These are phyloP conservation scores for Leptinotarsa rubiginosa DNA, from an alignment of 2,888 invertebrate genomes.

Conservation along the genomic window DNA sequence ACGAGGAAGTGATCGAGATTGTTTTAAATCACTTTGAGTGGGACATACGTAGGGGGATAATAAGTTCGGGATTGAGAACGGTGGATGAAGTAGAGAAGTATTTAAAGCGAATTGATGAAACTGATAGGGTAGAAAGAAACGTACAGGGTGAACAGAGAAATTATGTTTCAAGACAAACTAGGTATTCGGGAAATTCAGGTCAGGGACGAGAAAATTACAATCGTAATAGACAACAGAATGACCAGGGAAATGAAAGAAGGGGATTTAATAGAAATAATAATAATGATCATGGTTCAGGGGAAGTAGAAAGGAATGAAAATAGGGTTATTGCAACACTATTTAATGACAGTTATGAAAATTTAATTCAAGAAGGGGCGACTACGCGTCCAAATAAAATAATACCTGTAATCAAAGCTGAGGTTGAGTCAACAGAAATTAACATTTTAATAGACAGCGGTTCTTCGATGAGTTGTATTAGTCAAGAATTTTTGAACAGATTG, in stretches of 20 bases:
- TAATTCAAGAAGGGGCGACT: constrained; percentile 16
- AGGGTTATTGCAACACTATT: constrained; percentile 17
- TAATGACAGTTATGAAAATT: constrained; percentile 24
- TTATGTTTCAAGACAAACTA: background rate
- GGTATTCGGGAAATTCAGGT: background rate
- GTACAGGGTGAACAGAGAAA: background rate
- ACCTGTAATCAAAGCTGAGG: constrained; percentile 21
- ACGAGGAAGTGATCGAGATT: constrained; percentile 27
- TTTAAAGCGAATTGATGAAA: constrained; percentile 28
- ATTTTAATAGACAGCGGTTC: constrained; percentile 36
- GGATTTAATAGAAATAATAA: background rate
- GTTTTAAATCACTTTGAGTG: constrained; percentile 29
- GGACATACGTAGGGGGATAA: constrained; percentile 24
- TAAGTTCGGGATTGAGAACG: constrained; percentile 29
- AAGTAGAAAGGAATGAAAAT: constrained; percentile 1
- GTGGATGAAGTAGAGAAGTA: constrained; percentile 34
- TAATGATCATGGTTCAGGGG: background rate
- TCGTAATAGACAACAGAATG: background rate
- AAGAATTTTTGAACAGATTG: constrained; percentile 30
- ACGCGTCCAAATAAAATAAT: constrained; percentile 6
- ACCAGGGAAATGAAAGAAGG: background rate
- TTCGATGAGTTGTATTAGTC: constrained; percentile 32
- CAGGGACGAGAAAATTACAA: background rate
- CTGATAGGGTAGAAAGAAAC: background rate
- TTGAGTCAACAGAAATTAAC: constrained; percentile 17